Percentiles rank a stretch among this genome's conserved stretches.
phyloP scores from a whole-genome alignment of 2,797 vertebrate genomes.

The Selene dorsalis region DNA sequence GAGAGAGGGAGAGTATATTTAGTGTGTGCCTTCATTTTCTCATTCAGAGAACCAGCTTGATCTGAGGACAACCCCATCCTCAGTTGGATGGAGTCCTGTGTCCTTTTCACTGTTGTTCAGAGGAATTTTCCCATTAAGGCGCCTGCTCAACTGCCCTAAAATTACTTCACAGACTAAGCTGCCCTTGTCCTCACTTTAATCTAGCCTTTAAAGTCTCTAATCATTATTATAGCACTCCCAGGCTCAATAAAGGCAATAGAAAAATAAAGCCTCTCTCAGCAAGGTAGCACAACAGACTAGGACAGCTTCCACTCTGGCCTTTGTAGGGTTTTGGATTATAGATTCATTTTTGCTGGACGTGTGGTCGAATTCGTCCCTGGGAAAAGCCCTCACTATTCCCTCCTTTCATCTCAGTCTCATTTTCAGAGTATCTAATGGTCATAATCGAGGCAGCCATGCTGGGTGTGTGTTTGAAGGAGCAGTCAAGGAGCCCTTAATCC shows the following conservation, averaged over 20 bases:
- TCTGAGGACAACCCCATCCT: slow-evolving; percentile 38
- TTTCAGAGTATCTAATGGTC: slow-evolving; percentile 85
- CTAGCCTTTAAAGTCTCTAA: slow-evolving; percentile 80
- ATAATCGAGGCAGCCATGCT: slow-evolving; percentile 85
- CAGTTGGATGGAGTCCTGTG: slow-evolving; percentile 41
- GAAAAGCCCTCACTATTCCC: slow-evolving; percentile 69
- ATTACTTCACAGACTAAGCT: slow-evolving; percentile 80
- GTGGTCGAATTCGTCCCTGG: slow-evolving; percentile 76
- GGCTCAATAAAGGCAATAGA: slow-evolving; percentile 78
- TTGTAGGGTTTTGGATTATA: slow-evolving; percentile 77
- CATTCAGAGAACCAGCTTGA: slow-evolving; percentile 56
- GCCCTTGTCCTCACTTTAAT: slow-evolving; percentile 77
- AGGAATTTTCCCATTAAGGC: slow-evolving; percentile 81
- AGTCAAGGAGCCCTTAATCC: slow-evolving; percentile 85
- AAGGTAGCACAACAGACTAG: slow-evolving; percentile 78
- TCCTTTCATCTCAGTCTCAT: slow-evolving; percentile 81
- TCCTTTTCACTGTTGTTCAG: slow-evolving; percentile 59
- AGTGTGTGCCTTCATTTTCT: slow-evolving; percentile 42
- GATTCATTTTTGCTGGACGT: slow-evolving; percentile 82
- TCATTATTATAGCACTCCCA: slow-evolving; percentile 79
- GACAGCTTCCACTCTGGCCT: slow-evolving; percentile 72
- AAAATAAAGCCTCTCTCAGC: slow-evolving; percentile 78
- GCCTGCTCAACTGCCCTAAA: slow-evolving; percentile 71
- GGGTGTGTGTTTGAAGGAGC: slow-evolving; percentile 82
- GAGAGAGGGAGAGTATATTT: slow-evolving; percentile 33